These are phyloP conservation scores for Xylocampa areola DNA, from an alignment of 2,888 invertebrate genomes.

Conservation along the genomic window DNA sequence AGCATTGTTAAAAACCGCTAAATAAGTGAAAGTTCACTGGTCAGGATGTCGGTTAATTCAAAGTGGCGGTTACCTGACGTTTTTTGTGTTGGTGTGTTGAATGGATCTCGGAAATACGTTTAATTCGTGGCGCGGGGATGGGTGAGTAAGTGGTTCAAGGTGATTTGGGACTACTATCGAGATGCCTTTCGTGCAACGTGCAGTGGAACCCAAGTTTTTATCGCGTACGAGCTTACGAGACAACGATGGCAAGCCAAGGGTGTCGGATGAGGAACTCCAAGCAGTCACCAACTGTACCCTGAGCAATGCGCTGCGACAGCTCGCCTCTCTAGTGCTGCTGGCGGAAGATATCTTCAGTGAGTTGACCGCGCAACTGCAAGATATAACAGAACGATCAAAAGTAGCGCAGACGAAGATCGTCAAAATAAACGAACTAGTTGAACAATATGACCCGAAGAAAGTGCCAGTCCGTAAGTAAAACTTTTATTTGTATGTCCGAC, in stretches of 20 bases:
- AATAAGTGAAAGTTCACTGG: conserved; percentile 83
- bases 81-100: conserved; percentile 89
- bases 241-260: conserved; percentile 89
- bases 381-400: conserved; percentile 93
- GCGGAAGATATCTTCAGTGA: conserved; percentile 97
- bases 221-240: conserved; percentile 92
- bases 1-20: conserved; percentile 60
- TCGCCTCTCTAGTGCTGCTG: conserved; percentile 94
- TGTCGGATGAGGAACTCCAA: conserved; percentile 94
- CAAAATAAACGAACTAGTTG: conserved; percentile 92
- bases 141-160: conserved; percentile 79
- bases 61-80: conserved; percentile 90
- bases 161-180: conserved; percentile 79
- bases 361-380: conserved; percentile 93
- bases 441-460: conserved; percentile 95
- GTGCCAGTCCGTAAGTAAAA: conserved; percentile 97
- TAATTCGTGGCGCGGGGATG: conserved; percentile 85
- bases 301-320: conserved; percentile 95
- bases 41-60: conserved; percentile 89
- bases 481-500: conserved; percentile 19
- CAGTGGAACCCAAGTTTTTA: conserved; percentile 94
- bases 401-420: conserved; percentile 92
- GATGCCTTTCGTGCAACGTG: conserved; percentile 97
- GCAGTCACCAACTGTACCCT: conserved; percentile 96
- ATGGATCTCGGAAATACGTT: conserved; percentile 86